Base-by-base conservation (phyloP, 2,888 invertebrate species). In the Chrysotoxum bicinctum region DNA sequence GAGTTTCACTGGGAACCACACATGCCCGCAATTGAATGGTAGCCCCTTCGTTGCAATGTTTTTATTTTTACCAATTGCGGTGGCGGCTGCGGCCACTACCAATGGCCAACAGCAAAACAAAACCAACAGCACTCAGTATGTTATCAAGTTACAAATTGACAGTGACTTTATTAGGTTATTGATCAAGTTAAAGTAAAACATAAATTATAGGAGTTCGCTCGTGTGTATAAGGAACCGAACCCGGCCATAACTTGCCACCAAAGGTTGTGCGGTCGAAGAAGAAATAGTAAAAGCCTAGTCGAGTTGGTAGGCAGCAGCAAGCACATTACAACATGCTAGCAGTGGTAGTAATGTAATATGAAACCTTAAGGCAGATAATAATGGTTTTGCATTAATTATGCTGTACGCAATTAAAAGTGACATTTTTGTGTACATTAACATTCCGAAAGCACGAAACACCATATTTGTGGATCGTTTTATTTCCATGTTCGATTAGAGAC, bases 121-220 rank as follows among this genome's bases (percentile, higher is more conserved):
- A 40, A 54, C 16, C 58, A 69, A 76, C 35, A 66, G 48, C 37
- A 43, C 23, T n/a, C 32, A 74, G n/a, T 32, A 54, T 52, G 16
- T 37, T 82, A 82, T 82, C 72, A 43, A 37, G 50, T 77, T 77
- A 85, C 85, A 77, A 85, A 69, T 77, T 66, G 82, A 77, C 73
- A 69, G 69, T 73, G 69, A 58, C 81, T 85, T 60, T 54, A 85
- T 85, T 85, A 72, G 62, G 69, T 70, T 60, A 73, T 80, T 60
- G 60, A 81, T 81, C 72, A 72, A 54, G 62, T 52, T 37, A 69
- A 45, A 52, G 23, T 14, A 40, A 54, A 70, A 40, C 37, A 43
- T 21, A 37, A 50, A 30, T 50, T 56, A 40, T 62, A 66, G 45
- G 32, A 30, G 21, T 45, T 23, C 16, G 45, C 37, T 58, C 21